Percentiles rank a stretch among this genome's conserved stretches.
These are phyloP conservation scores for Philopotamus ludificatus DNA, from an alignment of 1,140 invertebrate species.

Conservation along the genomic window DNA sequence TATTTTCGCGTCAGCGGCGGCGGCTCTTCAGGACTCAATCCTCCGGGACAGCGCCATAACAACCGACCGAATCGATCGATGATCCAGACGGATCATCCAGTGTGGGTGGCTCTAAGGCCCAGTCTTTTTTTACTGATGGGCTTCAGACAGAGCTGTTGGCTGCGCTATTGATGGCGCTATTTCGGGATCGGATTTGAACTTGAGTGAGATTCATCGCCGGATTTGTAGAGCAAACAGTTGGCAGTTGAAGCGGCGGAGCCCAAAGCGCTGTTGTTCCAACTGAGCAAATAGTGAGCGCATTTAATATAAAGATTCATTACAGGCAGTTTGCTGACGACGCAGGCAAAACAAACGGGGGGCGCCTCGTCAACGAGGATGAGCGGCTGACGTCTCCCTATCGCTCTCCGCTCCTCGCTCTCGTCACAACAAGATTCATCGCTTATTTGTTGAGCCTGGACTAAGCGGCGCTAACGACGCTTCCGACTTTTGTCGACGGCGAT, in stretches of 20 bases:
- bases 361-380: slow-evolving; percentile 9
- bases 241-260: no score
- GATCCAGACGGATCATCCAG: neutral
- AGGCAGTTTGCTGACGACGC: neutral
- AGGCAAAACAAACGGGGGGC: neutral
- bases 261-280: slow-evolving; percentile 33
- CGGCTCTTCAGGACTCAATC: neutral
- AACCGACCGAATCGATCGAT: neutral
- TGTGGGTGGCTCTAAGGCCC: neutral
- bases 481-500: no score
- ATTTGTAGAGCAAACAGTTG: neutral
- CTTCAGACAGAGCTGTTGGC: neutral
- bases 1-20: neutral
- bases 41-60: neutral
- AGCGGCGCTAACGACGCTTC: neutral
- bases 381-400: neutral
- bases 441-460: slow-evolving; percentile 29
- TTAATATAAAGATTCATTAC: slow-evolving; percentile 40
- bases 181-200: neutral
- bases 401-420: neutral
- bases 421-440: slow-evolving; percentile 25
- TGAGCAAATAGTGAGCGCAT: slow-evolving; percentile 36
- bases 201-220: neutral
- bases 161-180: neutral
- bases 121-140: neutral